phyloP scores from a whole-genome alignment of 1,140 invertebrate genomes.

The Pentalonia nigronervosa region DNA sequence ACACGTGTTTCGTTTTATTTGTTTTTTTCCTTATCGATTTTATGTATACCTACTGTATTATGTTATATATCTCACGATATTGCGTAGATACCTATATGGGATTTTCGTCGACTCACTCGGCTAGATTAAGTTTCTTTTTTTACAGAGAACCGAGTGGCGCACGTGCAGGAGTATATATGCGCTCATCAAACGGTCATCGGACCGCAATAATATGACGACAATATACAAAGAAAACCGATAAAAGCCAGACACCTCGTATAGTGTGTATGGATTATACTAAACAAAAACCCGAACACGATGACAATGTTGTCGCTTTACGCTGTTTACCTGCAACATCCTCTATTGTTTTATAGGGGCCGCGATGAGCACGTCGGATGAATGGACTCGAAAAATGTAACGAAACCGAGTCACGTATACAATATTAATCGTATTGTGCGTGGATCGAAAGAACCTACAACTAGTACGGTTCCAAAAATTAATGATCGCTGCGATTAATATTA shows the following conservation, averaged over 20 bases:
- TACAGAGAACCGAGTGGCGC: background rate
- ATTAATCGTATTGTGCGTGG: background rate
- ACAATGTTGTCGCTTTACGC: background rate
- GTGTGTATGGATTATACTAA: background rate
- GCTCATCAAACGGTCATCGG: background rate
- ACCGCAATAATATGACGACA: background rate
- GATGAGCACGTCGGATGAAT: background rate
- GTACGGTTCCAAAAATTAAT: background rate
- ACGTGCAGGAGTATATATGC: background rate
- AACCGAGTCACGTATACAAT: background rate
- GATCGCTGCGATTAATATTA: background rate
- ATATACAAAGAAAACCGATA: slow-evolving; percentile 9
- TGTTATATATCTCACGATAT: background rate
- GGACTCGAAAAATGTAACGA: background rate
- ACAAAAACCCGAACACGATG: background rate
- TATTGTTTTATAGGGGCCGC: background rate
- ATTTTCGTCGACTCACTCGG: background rate
- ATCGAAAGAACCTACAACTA: background rate
- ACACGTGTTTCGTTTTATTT: background rate
- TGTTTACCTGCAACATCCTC: background rate
- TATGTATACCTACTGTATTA: background rate
- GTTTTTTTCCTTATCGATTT: background rate
- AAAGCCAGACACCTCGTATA: background rate
- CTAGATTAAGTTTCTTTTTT: background rate
- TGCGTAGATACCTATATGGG: background rate